phyloP scores from a whole-genome alignment of 2,888 invertebrate species.

The Athalia cordata region DNA sequence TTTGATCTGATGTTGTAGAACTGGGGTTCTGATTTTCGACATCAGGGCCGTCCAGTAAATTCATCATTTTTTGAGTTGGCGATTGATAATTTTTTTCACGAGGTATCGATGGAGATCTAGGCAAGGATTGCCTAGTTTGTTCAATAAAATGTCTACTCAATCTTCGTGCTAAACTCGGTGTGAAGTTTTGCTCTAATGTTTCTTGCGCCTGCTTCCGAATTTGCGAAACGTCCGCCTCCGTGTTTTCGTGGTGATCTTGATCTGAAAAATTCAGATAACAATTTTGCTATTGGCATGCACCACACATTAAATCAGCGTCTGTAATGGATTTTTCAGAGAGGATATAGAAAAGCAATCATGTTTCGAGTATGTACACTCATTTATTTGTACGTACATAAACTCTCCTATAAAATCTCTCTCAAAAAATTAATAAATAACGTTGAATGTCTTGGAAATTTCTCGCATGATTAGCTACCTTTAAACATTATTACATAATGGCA shows the following conservation, averaged over 20 bases:
- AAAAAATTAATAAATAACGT: slow-evolving; percentile 60
- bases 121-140: slow-evolving; percentile 65
- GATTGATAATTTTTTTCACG: slow-evolving; percentile 60
- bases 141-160: slow-evolving; percentile 69
- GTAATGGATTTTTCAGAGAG: slow-evolving; percentile 43
- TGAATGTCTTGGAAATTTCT: slow-evolving; percentile 16
- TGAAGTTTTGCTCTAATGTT: slow-evolving; percentile 65
- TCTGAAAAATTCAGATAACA: slow-evolving; percentile 54
- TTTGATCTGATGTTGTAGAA: slow-evolving; percentile 55
- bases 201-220: slow-evolving; percentile 60
- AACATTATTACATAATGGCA: slow-evolving; percentile 36
- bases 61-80: slow-evolving; percentile 52
- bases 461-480: slow-evolving; percentile 14
- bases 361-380: slow-evolving; percentile 62
- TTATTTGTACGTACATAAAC: slow-evolving; percentile 67
- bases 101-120: slow-evolving; percentile 64
- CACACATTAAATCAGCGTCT: slow-evolving; percentile 51
- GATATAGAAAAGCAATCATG: slow-evolving; percentile 47
- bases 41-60: slow-evolving; percentile 45
- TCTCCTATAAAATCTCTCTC: slow-evolving; percentile 57
- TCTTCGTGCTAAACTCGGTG: slow-evolving; percentile 68
- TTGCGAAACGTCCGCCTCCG: slow-evolving; percentile 44
- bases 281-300: slow-evolving; percentile 52
- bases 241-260: slow-evolving; percentile 48
- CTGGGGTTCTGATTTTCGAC: slow-evolving; percentile 46